These are phyloP conservation scores for Drosophila watanabei DNA, from an alignment of 1,140 invertebrate species.

Conservation along the genomic window DNA sequence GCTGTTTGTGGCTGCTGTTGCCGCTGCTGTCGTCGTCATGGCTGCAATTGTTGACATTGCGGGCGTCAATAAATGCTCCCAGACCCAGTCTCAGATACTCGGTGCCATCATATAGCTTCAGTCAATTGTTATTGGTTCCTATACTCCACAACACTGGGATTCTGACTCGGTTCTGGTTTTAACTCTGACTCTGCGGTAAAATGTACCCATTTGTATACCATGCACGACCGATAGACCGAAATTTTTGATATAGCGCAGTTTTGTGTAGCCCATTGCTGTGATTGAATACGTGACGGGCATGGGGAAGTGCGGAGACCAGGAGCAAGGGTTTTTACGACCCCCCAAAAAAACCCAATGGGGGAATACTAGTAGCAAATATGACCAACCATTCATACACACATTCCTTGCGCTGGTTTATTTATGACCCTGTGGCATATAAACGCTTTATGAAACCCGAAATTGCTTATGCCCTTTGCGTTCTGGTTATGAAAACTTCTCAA, in stretches of 20 bases:
- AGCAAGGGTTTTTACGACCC: constrained; percentile 71
- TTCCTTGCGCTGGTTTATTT: constrained; percentile 48
- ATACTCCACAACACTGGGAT: background rate
- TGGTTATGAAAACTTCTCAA: constrained; percentile 21
- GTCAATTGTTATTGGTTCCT: constrained; percentile 42
- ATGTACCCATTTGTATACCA: constrained; percentile 72
- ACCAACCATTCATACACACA: constrained; percentile 22
- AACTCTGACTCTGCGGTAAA: constrained; percentile 24
- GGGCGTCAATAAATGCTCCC: constrained; percentile 70
- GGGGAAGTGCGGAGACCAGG: constrained; percentile 30
- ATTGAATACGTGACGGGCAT: constrained; percentile 79
- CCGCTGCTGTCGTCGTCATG: constrained; percentile 68
- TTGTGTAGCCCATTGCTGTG: constrained; percentile 81
- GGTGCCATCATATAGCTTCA: constrained; percentile 37
- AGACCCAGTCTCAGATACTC: background rate
- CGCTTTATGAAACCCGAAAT: constrained; percentile 64
- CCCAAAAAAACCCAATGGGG: constrained; percentile 10
- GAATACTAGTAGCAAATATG: constrained; percentile 32
- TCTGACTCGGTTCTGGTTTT: background rate
- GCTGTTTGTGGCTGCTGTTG: constrained; percentile 23
- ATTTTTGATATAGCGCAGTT: constrained; percentile 83
- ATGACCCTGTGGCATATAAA: constrained; percentile 57
- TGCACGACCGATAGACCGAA: constrained; percentile 66
- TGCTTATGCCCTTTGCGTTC: constrained; percentile 38
- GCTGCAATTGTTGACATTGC: constrained; percentile 81